phyloP scores from a whole-genome alignment of 2,888 invertebrate species.

The Lasioglossum pauxillum region DNA sequence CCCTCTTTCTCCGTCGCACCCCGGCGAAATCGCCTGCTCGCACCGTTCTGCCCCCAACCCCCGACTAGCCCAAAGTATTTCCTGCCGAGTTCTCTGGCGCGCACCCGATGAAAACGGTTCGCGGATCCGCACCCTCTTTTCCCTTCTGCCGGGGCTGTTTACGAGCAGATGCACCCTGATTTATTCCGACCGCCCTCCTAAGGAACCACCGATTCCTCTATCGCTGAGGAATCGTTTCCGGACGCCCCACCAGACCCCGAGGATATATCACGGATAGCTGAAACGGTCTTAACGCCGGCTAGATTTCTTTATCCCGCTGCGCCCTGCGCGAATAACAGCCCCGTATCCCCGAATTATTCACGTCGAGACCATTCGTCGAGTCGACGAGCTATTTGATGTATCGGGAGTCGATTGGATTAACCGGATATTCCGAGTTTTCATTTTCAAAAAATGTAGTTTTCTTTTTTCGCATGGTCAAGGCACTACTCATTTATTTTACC shows the following conservation, averaged over 20 bases:
- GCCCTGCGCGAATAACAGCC: neutral
- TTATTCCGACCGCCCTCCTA: conserved; percentile 43
- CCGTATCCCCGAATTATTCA: neutral
- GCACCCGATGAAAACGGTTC: conserved; percentile 55
- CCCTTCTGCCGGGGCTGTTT: conserved; percentile 46
- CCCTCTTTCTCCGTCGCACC: neutral
- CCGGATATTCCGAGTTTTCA: neutral
- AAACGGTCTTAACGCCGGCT: conserved; percentile 3
- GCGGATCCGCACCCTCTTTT: conserved; percentile 6
- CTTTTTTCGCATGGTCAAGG: neutral
- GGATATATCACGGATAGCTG: conserved; percentile 11
- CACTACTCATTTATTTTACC: too few species aligned
- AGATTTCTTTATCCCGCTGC: neutral
- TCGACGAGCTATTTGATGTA: neutral
- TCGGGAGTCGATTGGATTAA: neutral
- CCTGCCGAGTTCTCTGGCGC: conserved; percentile 10
- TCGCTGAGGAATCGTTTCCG: conserved; percentile 43
- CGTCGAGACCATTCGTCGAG: neutral
- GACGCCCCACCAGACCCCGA: neutral
- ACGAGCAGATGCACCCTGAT: conserved; percentile 61
- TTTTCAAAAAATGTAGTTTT: neutral
- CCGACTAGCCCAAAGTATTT: conserved; percentile 22
- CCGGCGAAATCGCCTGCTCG: neutral
- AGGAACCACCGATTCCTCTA: conserved; percentile 49
- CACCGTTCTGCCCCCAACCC: neutral